Evolutionary conservation across 1,140 invertebrate species (phyloP), one percentile per base, ranked within the genome.

Genomic region (Samia ricini): DNA sequence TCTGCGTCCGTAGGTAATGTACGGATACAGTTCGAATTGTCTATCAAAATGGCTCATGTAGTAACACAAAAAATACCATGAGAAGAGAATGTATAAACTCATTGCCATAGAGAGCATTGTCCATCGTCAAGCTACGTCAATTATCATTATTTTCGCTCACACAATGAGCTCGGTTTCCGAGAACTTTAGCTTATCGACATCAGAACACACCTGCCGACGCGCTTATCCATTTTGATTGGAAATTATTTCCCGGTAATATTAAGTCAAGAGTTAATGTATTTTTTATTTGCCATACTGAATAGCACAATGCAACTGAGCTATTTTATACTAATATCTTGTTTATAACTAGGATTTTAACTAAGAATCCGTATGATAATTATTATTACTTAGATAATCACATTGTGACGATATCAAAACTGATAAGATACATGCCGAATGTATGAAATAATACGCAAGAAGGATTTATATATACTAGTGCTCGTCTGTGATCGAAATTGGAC

Each of bases 121-220:
- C 56, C 48, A 56, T 49, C 21, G 20, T 48, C 24, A 51, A 29
- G 56, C 21, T 15, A 42, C 15, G 33, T 42, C 59, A 55, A 61
- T 68, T 61, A 71, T 68, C 65, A 68, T 67, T 68, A 71, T 71
- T 71, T 71, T 68, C 48, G 64, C 61, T 62, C 65, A 51, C 61
- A 63, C 65, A 67, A 67, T 56, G 36, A 51, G 42, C 51, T 42
- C 26, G 10, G 48, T 60, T 67, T 67, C 65, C 51, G 54, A 64
- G 63, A 64, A 61, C 26, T 49, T 58, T 33, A 52, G 59, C 55
- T 61, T 64, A 69, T 69, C 56, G 61, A 20, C 49, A 50, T 56
- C 42, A 56, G 24, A 54, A 51, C 60, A 56, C 65, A 67, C 65
- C 65, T 67, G 65, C 33, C 33, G 33, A 10, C 33, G 33, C 33